Evolutionary conservation across 2,888 invertebrate genomes (phyloP), one percentile per base, ranked within the genome.

Genomic region (Drosophila ochracea): DNA sequence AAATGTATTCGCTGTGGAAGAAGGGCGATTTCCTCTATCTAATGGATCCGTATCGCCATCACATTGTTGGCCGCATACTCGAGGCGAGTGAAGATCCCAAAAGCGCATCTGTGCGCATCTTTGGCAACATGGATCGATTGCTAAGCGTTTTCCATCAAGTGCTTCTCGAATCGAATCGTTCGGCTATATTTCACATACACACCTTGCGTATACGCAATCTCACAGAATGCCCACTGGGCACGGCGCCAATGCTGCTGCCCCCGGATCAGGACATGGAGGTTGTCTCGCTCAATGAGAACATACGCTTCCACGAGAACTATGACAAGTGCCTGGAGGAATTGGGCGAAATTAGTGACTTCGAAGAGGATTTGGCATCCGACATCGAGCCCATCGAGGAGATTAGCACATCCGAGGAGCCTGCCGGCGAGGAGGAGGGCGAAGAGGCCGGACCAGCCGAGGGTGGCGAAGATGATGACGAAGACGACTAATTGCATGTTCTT

Each of bases 11-110:
- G 5, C 41, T 93, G n/a, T 92, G 92, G 92, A 91, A 86, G 58
- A 92, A 92, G 57, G 76, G 88, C 0, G 76, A 81, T 0, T 92
- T 92, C 30, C 90, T 90, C 53, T 93, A 93, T 39, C 55, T 93
- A 0, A 82, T 93, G 70, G 93, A 93, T 83, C 93, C 93, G 1
- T 93, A 92, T 79, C 84, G 90, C 0, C 93, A 93, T 73, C 78
- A 90, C 0, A 86, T 92, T 7, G 78, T 87, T 16, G 92, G 92
- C 1, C 78, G 76, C 31, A 80, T 84, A 21, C 62, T 84, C 37
- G 82, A 80, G 49, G 84, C 82, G 52, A 82, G 82, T 21, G 83
- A 88, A 7, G 84, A 83, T 66, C 91, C 91, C 4, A 85, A 84
- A 21, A 87, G 88, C 16, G 90, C 92, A n/a, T 78, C 81, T 0